phyloP scores from a whole-genome alignment of 2,797 vertebrate genomes.

The Chaetodon trifasciatus region DNA sequence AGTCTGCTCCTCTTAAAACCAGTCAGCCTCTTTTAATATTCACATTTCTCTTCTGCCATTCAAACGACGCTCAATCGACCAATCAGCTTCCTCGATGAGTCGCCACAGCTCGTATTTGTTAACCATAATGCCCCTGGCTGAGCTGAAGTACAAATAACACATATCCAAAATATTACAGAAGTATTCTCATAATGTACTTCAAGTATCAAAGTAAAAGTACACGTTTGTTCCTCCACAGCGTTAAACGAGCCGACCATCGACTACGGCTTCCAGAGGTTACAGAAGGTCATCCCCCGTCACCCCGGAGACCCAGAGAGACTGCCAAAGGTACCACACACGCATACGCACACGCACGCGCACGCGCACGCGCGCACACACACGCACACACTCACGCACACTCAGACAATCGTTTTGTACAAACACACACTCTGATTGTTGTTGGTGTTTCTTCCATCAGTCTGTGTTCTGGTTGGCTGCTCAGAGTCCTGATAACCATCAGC shows the following conservation, averaged over 20 bases:
- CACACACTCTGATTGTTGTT: constrained; percentile 46
- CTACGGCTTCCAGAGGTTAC: constrained; percentile 98
- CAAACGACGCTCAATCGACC: no score
- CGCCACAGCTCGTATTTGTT: no score
- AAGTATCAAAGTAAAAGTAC: no score
- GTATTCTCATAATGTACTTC: no score
- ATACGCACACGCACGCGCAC: constrained; percentile 40
- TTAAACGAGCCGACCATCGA: constrained; percentile 98
- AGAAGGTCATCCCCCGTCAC: constrained; percentile 98
- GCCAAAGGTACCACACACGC: constrained; percentile 90
- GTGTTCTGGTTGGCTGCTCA: constrained; percentile 88
- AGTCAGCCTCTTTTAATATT: no score
- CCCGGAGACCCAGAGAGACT: constrained; percentile 98
- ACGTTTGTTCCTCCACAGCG: constrained; percentile 78
- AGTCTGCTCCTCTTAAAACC: no score
- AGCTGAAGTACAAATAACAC: no score
- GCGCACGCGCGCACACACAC: constrained; percentile 38
- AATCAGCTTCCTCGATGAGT: no score
- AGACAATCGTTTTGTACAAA: constrained; percentile 47
- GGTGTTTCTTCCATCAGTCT: constrained; percentile 71
- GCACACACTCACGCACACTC: constrained; percentile 40
- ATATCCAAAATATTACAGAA: no score
- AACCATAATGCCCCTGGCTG: no score
- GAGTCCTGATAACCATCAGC: constrained; percentile 69
- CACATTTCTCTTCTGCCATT: no score